Conservation (phyloP, 1,140 invertebrate genomes). For the Eubasilissa regina region DNA sequence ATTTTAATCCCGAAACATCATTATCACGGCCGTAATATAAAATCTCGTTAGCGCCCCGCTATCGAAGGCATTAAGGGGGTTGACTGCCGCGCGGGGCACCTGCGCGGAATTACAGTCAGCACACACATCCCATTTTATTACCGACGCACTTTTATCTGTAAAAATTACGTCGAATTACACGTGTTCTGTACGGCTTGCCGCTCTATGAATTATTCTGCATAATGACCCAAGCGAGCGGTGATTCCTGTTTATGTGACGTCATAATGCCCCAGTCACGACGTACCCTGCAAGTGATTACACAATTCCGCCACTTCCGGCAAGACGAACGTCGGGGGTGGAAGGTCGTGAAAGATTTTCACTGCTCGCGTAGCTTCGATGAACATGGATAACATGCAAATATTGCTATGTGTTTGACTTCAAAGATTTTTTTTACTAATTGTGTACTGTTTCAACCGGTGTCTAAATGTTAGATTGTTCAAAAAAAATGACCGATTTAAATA, state of each 20-base stretch:
- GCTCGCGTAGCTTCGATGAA: not conserved
- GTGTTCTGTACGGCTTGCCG: conserved; percentile 38
- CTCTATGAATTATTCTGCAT: conserved; percentile 48
- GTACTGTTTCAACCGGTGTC: too few relatives aligned
- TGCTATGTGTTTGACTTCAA: not conserved
- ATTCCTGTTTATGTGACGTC: conserved; percentile 49
- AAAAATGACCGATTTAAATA: too few relatives aligned
- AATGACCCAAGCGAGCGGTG: conserved; percentile 35
- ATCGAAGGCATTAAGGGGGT: conserved; percentile 29
- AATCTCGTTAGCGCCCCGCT: conserved; percentile 32
- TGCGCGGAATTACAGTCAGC: conserved; percentile 20
- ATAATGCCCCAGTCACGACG: conserved; percentile 30
- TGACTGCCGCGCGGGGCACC: conserved; percentile 27
- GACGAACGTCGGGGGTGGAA: conserved; percentile 4
- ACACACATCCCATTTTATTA: conserved; percentile 32
- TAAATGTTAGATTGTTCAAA: too few relatives aligned
- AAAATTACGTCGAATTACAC: conserved; percentile 45
- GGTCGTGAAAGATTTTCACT: not conserved
- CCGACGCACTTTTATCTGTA: conserved; percentile 4
- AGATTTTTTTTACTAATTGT: too few relatives aligned
- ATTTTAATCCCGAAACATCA: conserved; percentile 45
- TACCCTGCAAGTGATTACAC: conserved; percentile 32
- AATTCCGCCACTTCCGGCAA: conserved; percentile 24
- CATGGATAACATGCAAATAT: conserved; percentile 7
- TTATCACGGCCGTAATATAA: conserved; percentile 42